These are phyloP conservation scores for Pollachius pollachius DNA, from an alignment of 2,113 vertebrate species.

Conservation along the genomic window DNA sequence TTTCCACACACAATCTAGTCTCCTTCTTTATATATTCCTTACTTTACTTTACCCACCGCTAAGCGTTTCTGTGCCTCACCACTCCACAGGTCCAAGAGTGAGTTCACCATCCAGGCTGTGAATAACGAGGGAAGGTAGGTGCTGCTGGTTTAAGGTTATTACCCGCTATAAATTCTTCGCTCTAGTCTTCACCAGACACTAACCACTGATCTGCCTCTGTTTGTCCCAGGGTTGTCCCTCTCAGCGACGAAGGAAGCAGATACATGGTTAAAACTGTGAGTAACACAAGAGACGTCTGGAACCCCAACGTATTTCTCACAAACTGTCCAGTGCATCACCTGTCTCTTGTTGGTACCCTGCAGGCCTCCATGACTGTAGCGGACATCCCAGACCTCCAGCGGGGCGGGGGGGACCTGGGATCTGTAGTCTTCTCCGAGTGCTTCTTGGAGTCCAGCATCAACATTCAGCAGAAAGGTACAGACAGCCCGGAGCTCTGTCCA, in stretches of 20 bases:
- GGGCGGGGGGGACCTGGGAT: constrained; percentile 78
- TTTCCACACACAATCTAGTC: neutral
- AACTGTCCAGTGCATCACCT: neutral
- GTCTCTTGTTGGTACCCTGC: neutral
- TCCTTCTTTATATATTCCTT: neutral
- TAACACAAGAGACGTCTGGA: neutral
- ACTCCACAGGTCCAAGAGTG: constrained; percentile 78
- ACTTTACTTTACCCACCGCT: neutral
- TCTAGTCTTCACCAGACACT: neutral
- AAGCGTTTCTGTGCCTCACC: constrained; percentile 1
- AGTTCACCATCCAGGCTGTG: constrained; percentile 90
- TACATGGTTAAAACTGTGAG: constrained; percentile 89
- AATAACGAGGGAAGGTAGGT: constrained; percentile 89
- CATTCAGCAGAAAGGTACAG: constrained; percentile 85
- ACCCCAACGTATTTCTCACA: neutral
- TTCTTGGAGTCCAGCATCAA: constrained; percentile 90
- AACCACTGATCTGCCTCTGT: neutral
- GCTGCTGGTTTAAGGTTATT: neutral
- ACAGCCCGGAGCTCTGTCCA: neutral
- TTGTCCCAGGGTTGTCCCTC: constrained; percentile 76
- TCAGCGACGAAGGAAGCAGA: constrained; percentile 79
- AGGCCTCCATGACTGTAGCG: constrained; percentile 86
- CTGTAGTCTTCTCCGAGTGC: constrained; percentile 91
- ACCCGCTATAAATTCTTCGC: neutral
- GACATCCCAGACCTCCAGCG: constrained; percentile 86